phyloP scores from a whole-genome alignment of 1,140 invertebrate genomes.

The Yoshiicerus persimilis region DNA sequence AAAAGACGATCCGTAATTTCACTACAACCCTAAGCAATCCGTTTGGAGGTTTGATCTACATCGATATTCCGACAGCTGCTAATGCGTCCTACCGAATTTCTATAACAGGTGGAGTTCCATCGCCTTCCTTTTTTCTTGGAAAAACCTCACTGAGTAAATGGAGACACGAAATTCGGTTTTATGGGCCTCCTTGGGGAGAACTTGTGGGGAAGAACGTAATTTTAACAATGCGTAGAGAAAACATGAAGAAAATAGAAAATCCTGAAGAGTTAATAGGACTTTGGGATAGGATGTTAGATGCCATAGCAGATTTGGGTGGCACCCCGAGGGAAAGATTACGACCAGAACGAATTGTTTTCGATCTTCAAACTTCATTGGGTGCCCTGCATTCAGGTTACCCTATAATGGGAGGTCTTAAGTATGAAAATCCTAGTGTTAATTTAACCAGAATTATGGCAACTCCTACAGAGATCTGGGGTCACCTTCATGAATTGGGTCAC shows the following conservation, averaged over 20 bases:
- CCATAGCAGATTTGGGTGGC: not conserved
- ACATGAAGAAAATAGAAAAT: not conserved
- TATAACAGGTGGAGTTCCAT: not conserved
- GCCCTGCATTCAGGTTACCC: not conserved
- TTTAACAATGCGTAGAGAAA: not conserved
- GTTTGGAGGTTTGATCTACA: not conserved
- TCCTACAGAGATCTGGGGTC: not conserved
- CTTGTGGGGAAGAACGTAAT: slow-evolving; percentile 1
- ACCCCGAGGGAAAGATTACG: not conserved
- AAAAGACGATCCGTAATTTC: not conserved
- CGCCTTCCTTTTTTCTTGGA: not conserved
- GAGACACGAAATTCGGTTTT: not conserved
- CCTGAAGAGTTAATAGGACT: not conserved
- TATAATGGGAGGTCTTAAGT: not conserved
- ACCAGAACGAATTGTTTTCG: not conserved
- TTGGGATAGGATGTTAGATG: not conserved
- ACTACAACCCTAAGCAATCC: not conserved
- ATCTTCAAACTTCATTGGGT: not conserved
- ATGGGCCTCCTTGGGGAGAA: slow-evolving; percentile 6
- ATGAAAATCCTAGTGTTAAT: not conserved
- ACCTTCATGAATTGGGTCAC: not conserved
- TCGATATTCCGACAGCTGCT: not conserved
- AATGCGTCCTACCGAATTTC: not conserved
- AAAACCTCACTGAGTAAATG: not conserved
- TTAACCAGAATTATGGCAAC: not conserved